Evolutionary conservation across 2,888 invertebrate genomes (phyloP).

Genomic region (Maniola hyperantus): DNA sequence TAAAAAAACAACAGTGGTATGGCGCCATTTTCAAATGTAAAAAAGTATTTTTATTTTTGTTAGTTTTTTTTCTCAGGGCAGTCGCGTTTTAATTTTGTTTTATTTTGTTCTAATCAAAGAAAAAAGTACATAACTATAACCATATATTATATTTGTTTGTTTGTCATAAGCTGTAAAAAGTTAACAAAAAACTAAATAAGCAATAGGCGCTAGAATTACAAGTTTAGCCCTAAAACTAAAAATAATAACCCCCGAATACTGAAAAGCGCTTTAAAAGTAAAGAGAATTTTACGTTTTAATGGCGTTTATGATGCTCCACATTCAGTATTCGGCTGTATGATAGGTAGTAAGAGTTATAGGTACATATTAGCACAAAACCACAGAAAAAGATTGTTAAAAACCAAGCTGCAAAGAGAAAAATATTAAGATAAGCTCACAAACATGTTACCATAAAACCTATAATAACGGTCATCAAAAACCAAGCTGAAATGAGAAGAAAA

Average conservation of each 20-base stretch:
- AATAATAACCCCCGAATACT: not conserved
- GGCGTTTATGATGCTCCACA: not conserved
- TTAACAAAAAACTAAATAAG: slow-evolving; percentile 29
- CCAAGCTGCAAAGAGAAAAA: not conserved
- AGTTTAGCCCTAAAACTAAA: not conserved
- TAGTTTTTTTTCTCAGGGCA: too few relatives aligned
- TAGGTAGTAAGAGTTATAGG: slow-evolving; percentile 32
- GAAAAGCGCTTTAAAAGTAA: not conserved
- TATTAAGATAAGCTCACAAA: slow-evolving; percentile 34
- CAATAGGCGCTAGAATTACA: not conserved
- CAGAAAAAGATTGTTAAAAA: slow-evolving; percentile 23
- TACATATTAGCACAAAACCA: slow-evolving; percentile 49
- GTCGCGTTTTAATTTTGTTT: too few relatives aligned
- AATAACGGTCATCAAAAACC: slow-evolving; percentile 41
- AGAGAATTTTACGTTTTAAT: not conserved
- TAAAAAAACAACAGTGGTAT: too few relatives aligned
- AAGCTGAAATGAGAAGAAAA: slow-evolving; percentile 44
- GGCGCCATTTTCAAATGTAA: too few relatives aligned
- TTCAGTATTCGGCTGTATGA: not conserved
- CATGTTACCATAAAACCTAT: slow-evolving; percentile 63
- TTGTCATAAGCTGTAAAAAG: slow-evolving; percentile 18
- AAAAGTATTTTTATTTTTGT: too few relatives aligned
- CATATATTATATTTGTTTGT: too few relatives aligned
- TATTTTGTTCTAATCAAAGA: not conserved
- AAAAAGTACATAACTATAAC: not conserved